These are phyloP conservation scores for Eulithis testata DNA, from an alignment of 2,888 invertebrate species.

Conservation along the genomic window DNA sequence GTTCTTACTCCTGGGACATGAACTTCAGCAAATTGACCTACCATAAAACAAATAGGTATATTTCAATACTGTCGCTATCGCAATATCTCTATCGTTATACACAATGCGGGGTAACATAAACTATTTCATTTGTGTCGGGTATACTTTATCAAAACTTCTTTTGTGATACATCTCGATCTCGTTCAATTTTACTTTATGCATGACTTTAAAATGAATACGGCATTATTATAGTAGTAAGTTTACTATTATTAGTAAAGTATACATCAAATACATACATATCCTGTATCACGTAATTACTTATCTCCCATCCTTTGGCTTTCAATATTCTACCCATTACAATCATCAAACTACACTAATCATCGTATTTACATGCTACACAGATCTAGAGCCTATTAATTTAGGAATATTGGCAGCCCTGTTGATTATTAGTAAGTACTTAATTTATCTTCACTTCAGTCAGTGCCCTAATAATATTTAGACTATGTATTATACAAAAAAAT, in stretches of 20 bases:
- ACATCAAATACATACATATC: too few relatives aligned
- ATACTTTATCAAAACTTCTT: too few relatives aligned
- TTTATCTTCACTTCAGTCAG: too few relatives aligned
- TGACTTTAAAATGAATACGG: neutral
- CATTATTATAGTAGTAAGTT: too few relatives aligned
- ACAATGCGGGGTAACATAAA: neutral
- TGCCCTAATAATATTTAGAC: too few relatives aligned
- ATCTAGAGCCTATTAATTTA: constrained; percentile 5
- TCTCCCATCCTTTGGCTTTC: neutral
- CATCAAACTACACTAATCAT: constrained; percentile 12
- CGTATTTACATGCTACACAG: constrained; percentile 11
- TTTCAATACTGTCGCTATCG: neutral
- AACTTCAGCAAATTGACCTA: neutral
- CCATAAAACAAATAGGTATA: neutral
- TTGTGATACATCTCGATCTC: neutral
- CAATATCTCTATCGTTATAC: neutral
- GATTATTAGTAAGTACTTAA: neutral
- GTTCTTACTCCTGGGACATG: constrained; percentile 4
- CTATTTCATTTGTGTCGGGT: neutral
- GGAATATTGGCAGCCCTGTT: neutral
- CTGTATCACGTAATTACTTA: neutral
- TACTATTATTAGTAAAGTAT: too few relatives aligned
- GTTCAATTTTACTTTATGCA: neutral
- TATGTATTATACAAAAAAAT: too few relatives aligned
- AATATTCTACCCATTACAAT: constrained; percentile 13